Base-by-base conservation (phyloP, 1,140 invertebrate genomes). In the Chionoecetes opilio region DNA sequence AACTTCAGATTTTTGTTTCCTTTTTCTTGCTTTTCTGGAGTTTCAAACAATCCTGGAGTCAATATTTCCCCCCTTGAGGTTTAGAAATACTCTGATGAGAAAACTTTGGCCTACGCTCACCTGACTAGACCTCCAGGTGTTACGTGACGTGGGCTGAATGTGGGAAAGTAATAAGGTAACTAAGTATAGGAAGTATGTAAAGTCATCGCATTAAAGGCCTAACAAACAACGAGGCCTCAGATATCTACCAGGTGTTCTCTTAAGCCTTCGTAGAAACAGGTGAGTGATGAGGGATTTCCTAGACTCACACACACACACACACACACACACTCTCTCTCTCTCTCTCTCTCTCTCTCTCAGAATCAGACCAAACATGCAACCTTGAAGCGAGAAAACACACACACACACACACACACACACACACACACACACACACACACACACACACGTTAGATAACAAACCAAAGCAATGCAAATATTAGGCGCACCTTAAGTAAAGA, bases 371-470 rank as follows among this genome's bases (percentile, higher is more conserved):
- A 8, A 14, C 41, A 46, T 46, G 41, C 41, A 14, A 46, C 41
- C 41, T 46, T 46, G 41, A 46, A 46, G 41, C 41, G 41, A 14
- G 14, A 5, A 46, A 5, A 46, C 41, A 46, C 82, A 84, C 82
- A 84, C 82, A 84, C 82, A 84, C 82, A 84, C 82, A 84, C 82
- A 84, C 82, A 84, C 82, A 84, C 82, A 84, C 82, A 84, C 82
- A 84, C 82, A 84, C 82, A 84, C 82, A 84, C 82, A 84, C 82
- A 84, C 82, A 84, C 82, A 84, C 5, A 21, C 9, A 35, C 29
- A 35, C 32, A 3, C 85, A 21, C 14, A 34, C 9, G 34, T 31
- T 85, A n/a, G 82, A 85, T 1, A 9, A 53, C 2, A 38, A 87
- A 26, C 32, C 85, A 38, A 37, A 38, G 85, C 34, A 87, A 34